Base-by-base conservation (phyloP, 1,140 invertebrate genomes). In the Meloidogyne exigua region DNA sequence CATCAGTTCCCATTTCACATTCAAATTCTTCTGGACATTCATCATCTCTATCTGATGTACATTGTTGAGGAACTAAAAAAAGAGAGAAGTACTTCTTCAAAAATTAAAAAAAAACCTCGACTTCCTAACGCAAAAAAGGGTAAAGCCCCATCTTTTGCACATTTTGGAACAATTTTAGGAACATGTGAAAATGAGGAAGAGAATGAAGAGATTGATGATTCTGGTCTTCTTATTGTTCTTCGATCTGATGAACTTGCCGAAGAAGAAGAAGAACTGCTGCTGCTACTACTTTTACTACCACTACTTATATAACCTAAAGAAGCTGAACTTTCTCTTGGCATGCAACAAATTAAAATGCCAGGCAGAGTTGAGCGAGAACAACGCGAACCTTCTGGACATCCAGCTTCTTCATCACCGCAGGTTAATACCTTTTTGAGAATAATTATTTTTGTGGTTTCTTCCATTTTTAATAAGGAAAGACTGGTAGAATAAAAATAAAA, bases 261-360 rank as follows among this genome's bases (percentile, higher is more conserved):
- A 0, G 76, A 65, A 26, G 69, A 23, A 1, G 15, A 15, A 39
- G 72, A 39, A 15, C 39, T 39, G 23, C 75, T 39, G 23, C 75
- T 77, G 2, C 36, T 21, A 12, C 18, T 21, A 23, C 32, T 68
- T 62, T 65, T 42, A 18, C 63, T 32, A 15, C 5, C 26, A 18
- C 63, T 32, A 15, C 11, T 72, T 12, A 75, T 64, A 49, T 69
- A 80, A 28, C 76, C 67, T 15, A 79, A 36, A 57, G 49, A 18
- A 18, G 75, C 7, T n/a, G 80, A 69, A 69, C 44, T 65, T 11
- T 65, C 76, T 36, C 81, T 32, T 21, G 73, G 23, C 49, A 85
- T 68, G 67, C 85, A 86, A 76, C 85, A 86, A 75, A 86, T 88
- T n/a, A 82, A 76, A 1, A 88, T 68, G 12, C 78, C 85, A 0